Conservation (phyloP, 2,113 vertebrate species). For the Natator depressus region DNA sequence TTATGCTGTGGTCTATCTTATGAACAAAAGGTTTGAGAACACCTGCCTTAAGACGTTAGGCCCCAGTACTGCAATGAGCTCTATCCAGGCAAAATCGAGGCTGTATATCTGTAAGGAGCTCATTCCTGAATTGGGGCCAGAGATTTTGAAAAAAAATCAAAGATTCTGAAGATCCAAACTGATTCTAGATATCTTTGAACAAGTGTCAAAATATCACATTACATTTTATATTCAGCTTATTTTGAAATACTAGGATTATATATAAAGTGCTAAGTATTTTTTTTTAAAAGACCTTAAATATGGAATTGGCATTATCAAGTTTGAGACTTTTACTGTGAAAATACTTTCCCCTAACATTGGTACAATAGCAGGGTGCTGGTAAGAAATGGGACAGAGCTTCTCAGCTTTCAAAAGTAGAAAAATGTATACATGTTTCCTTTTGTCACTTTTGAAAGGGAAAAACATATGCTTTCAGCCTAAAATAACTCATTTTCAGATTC, state of each 20-base stretch:
- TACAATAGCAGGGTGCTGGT: background rate
- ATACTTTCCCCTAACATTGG: background rate
- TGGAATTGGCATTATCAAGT: background rate
- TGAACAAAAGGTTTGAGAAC: background rate
- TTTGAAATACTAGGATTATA: background rate
- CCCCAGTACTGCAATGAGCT: background rate
- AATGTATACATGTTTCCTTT: background rate
- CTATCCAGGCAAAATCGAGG: rapidly evolving
- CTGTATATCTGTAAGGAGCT: background rate
- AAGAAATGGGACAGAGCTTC: background rate
- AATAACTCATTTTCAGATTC: background rate
- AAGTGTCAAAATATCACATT: background rate
- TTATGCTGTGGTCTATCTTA: background rate
- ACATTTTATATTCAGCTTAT: background rate
- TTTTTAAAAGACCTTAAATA: background rate
- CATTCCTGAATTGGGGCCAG: background rate
- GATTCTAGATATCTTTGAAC: background rate
- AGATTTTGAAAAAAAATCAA: background rate
- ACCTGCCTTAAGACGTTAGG: background rate
- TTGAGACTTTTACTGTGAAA: background rate
- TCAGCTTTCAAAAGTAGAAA: conserved; percentile 42
- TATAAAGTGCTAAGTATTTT: background rate
- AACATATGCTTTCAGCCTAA: background rate
- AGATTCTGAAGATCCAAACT: background rate
- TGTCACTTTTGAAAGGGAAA: background rate